Evolutionary conservation across 2,113 vertebrate genomes (phyloP).

Genomic region (Pygoscelis adeliae): DNA sequence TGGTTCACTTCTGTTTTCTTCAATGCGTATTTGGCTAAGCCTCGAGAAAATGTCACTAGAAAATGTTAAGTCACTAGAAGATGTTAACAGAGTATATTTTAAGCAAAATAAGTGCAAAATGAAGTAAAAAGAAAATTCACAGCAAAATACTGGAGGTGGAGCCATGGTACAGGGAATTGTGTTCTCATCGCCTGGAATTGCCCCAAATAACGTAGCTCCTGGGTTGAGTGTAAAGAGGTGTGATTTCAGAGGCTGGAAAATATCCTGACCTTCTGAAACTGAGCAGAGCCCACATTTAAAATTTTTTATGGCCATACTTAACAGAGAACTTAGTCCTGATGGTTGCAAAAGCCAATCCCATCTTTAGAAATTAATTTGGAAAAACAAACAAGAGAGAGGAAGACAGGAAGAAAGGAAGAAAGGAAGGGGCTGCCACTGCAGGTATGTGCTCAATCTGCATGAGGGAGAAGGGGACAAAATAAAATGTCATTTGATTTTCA

Average conservation of each 20-base stretch:
- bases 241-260: background rate
- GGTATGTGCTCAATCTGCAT: background rate
- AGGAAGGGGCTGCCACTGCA: background rate
- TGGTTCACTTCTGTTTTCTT: background rate
- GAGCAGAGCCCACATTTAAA: background rate
- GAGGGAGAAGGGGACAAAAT: background rate
- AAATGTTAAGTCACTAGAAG: background rate
- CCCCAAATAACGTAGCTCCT: background rate
- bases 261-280: background rate
- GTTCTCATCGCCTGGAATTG: background rate
- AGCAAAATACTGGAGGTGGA: slow-evolving; percentile 57
- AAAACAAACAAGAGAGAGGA: background rate
- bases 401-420: background rate
- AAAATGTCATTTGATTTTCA: background rate
- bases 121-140: slow-evolving; percentile 7
- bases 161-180: slow-evolving; percentile 53
- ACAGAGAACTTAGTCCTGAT: background rate
- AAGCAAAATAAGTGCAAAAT: background rate
- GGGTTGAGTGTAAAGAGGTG: background rate
- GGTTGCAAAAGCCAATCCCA: background rate
- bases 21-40: background rate
- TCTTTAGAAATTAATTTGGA: background rate
- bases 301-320: background rate
- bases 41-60: background rate
- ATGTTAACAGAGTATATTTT: background rate